Conservation (phyloP, 2,888 invertebrate species). For the Acanthosepion esculentum region DNA sequence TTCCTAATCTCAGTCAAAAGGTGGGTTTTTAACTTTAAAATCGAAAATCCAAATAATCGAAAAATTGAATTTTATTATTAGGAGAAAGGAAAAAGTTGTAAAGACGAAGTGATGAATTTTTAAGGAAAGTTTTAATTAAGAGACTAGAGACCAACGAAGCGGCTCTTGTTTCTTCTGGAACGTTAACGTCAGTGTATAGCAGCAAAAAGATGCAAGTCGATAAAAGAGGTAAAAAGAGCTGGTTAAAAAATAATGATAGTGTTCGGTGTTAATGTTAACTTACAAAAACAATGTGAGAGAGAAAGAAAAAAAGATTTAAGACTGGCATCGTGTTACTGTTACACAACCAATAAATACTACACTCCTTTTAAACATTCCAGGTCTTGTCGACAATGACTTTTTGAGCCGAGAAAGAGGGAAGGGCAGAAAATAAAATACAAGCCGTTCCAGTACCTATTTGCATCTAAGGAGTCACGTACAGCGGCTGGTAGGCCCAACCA, state of each 20-base stretch:
- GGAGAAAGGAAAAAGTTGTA: neutral
- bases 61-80: neutral
- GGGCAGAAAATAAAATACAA: neutral
- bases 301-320: neutral
- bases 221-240: neutral
- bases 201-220: neutral
- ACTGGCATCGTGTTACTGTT: neutral
- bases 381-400: conserved; percentile 33
- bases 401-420: neutral
- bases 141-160: neutral
- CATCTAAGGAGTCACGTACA: conserved; percentile 33
- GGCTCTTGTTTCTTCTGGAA: neutral
- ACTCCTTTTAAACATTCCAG: conserved; percentile 23
- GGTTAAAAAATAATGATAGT: neutral
- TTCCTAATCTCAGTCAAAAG: neutral
- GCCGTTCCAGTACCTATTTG: conserved; percentile 33
- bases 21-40: neutral
- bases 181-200: neutral
- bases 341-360: neutral
- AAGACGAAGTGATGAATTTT: neutral
- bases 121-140: neutral
- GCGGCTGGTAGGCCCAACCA: neutral
- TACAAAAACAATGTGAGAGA: neutral
- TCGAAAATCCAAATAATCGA: neutral
- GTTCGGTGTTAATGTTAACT: neutral